Percentiles rank a stretch among this genome's conserved stretches.
Evolutionary conservation across 2,888 invertebrate genomes (phyloP).

Genomic region (Torymus tubicola): DNA sequence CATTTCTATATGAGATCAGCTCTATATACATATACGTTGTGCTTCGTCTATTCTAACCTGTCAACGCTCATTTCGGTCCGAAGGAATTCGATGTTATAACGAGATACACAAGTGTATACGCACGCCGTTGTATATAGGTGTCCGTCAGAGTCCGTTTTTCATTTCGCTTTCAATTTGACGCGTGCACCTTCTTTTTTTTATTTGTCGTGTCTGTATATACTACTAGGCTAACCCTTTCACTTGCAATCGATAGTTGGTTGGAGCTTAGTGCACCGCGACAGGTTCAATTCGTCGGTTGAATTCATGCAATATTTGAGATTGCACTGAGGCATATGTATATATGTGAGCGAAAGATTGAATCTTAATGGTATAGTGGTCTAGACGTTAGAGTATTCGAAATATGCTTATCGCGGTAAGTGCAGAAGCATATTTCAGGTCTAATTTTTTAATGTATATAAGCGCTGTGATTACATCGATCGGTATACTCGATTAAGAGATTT

Average conservation of each 20-base stretch:
- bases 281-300: background rate
- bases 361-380: too few relatives aligned
- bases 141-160: conserved; percentile 14
- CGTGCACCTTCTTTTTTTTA: background rate
- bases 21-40: too few relatives aligned
- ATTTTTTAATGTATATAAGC: too few relatives aligned
- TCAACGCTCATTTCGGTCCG: conserved; percentile 26
- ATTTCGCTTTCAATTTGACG: conserved; percentile 29
- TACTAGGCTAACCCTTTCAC: background rate
- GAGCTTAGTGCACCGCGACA: background rate
- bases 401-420: too few relatives aligned
- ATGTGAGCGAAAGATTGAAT: background rate
- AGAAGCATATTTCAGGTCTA: too few relatives aligned
- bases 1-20: background rate
- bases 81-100: conserved; percentile 25
- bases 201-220: too few relatives aligned
- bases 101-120: conserved; percentile 2
- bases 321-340: background rate
- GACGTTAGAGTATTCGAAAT: too few relatives aligned
- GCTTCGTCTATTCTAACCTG: conserved; percentile 5
- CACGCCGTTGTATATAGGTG: background rate
- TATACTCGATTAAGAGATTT: too few relatives aligned
- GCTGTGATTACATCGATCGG: too few relatives aligned
- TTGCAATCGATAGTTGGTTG: conserved; percentile 20
- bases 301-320: conserved; percentile 2